phyloP scores from a whole-genome alignment of 2,113 vertebrate species.

The Podocnemis expansa region DNA sequence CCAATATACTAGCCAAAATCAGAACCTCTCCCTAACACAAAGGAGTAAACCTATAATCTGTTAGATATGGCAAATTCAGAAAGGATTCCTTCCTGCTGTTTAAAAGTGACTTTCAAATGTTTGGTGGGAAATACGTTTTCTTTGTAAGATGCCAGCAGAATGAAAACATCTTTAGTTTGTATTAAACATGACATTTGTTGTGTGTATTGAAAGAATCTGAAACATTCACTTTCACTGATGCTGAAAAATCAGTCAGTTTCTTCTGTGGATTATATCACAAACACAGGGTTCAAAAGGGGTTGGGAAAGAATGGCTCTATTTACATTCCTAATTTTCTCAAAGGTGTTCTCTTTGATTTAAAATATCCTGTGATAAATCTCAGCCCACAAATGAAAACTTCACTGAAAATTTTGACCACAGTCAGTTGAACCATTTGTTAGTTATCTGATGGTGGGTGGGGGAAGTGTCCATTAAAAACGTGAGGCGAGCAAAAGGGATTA shows the following conservation, averaged over 20 bases:
- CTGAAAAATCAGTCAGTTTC: constrained; percentile 12
- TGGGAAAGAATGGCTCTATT: no score
- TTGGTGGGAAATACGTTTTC: background rate
- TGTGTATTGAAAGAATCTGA: constrained; percentile 32
- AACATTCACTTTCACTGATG: constrained; percentile 65
- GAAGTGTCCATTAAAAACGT: background rate
- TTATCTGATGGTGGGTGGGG: constrained; percentile 11
- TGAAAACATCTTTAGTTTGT: background rate
- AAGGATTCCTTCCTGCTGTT: background rate
- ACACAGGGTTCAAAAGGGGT: constrained; percentile 16
- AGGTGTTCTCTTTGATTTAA: constrained; percentile 50
- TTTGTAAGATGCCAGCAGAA: background rate
- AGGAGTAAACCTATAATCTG: background rate
- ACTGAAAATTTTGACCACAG: constrained; percentile 41
- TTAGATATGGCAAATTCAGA: background rate
- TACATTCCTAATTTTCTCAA: constrained; percentile 32
- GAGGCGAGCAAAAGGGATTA: background rate
- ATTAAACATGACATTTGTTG: constrained; percentile 39
- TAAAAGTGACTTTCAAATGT: background rate
- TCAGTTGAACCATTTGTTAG: background rate
- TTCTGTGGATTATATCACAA: constrained; percentile 48
- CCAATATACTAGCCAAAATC: background rate
- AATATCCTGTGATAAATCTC: constrained; percentile 64
- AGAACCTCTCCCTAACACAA: background rate
- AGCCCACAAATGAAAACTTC: background rate